Evolutionary conservation across 2,797 vertebrate species (phyloP), one percentile per base, ranked within the genome.

Genomic region (Crax fasciolata): DNA sequence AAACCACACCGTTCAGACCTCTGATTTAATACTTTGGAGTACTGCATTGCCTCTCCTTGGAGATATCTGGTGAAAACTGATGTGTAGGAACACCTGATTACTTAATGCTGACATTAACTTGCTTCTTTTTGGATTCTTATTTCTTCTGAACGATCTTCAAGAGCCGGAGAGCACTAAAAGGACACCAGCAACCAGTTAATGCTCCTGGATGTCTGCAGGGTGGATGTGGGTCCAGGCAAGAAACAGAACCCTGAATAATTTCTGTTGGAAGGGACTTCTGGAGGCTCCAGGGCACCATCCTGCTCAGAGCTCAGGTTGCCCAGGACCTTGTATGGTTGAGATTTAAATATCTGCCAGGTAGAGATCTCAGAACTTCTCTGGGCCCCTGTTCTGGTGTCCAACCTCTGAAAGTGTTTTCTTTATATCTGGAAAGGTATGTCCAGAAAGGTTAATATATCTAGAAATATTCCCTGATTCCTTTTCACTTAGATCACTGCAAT

Each of bases 71-170:
- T 30, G 21, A 30, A 72, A 72, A 43, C 11, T 10, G 54, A 70
- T 39, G 18, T 46, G 52, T 1, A 35, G 55, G 24, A 62, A 76
- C 87, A 72, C 25, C 79, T 66, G 46, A 90, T 75, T 39, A 75
- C 46, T 93, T 44, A 38, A 49, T 55, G 55, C 39, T 91, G 80
- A 63, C 48, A 78, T 30, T 39, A 38, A 55, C 43, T 85, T 72
- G 51, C 72, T 94, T 83, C 13, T 19, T 15, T 35, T 62, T 39
- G 61, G 43, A 49, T 79, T 90, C 21, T 44, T 93, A 73, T 55
- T 73, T 89, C 63, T 71, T 87, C 74, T 63, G 63, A 73, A 73
- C 11, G 48, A 79, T 59, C 62, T 66, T 67, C 30, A 86, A n/a
- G 67, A 41, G 62, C 55, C 68, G 7, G 48, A 58, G 51, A 73